phyloP scores from a whole-genome alignment of 53 echinoderm and acorn worm species.

The Pentamera pediparva region DNA sequence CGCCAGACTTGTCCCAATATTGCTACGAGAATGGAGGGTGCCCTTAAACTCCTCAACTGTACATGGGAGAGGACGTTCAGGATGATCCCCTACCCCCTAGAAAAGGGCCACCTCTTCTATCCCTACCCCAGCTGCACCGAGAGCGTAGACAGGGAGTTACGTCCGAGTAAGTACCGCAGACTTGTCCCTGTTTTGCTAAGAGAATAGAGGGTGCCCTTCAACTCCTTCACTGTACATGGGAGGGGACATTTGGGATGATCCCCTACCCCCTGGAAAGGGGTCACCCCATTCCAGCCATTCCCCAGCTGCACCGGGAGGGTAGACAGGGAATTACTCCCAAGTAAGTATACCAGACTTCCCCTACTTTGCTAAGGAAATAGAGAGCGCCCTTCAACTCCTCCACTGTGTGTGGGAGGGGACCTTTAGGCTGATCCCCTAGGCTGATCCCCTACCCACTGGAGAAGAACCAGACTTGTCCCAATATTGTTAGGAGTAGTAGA shows the following conservation, averaged over 20 bases:
- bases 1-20: too few species aligned
- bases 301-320: slow-evolving; percentile 92
- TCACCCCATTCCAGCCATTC: slow-evolving; percentile 85
- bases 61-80: slow-evolving; percentile 99
- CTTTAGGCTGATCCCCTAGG: slow-evolving; percentile 86
- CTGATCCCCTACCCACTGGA: slow-evolving; percentile 91
- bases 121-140: slow-evolving; percentile 99
- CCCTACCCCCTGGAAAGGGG: slow-evolving; percentile 91
- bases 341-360: slow-evolving; percentile 28
- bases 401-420: slow-evolving; percentile 97
- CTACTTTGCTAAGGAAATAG: slow-evolving; percentile 75
- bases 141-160: slow-evolving; percentile 91
- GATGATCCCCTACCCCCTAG: slow-evolving; percentile 97
- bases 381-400: slow-evolving; percentile 78
- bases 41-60: slow-evolving; percentile 92
- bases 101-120: slow-evolving; percentile 96
- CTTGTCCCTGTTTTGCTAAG: too few species aligned
- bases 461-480: too few species aligned
- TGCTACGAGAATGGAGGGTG: slow-evolving; percentile 86
- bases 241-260: slow-evolving; percentile 93
- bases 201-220: slow-evolving; percentile 79
- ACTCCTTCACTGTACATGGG: slow-evolving; percentile 93
- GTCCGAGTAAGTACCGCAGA: slow-evolving; percentile 65
- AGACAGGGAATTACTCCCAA: slow-evolving; percentile 81
- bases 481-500: too few species aligned